Percentiles rank a stretch among this genome's conserved stretches.
phyloP scores from a whole-genome alignment of 2,888 invertebrate genomes.

The Luffia ferchaultella region DNA sequence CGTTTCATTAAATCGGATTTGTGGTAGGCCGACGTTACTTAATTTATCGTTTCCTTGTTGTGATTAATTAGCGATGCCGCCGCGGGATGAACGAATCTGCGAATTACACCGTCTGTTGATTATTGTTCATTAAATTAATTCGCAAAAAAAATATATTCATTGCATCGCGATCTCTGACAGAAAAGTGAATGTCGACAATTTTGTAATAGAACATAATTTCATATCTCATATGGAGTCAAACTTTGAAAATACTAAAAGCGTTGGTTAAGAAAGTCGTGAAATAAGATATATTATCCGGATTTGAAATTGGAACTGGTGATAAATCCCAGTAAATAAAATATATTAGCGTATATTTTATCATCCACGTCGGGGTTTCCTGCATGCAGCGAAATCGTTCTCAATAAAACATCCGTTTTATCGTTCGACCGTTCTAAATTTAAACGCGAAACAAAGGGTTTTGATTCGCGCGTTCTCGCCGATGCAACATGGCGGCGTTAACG shows the following conservation, averaged over 20 bases:
- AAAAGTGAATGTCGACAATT: too few species aligned
- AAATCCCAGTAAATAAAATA: too few species aligned
- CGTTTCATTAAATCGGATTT: background rate
- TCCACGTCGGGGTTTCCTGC: background rate
- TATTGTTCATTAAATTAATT: background rate
- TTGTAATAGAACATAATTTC: too few species aligned
- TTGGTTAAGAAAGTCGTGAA: too few species aligned
- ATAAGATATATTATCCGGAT: too few species aligned
- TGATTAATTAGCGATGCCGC: background rate
- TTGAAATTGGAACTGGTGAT: too few species aligned
- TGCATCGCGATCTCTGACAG: too few species aligned
- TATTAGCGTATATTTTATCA: too few species aligned
- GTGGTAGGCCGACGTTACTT: background rate
- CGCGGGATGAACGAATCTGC: background rate
- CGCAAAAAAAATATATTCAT: too few species aligned
- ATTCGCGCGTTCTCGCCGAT: background rate
- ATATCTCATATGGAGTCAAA: too few species aligned
- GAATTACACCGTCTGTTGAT: background rate
- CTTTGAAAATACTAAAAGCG: too few species aligned
- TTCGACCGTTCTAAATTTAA: background rate
- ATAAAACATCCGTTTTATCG: background rate
- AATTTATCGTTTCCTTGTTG: background rate
- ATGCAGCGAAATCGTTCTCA: background rate
- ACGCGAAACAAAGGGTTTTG: background rate
- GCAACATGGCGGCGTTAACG: conserved; percentile 10